Evolutionary conservation across 92 coral and sea anemone species (phyloP).

Genomic region (Isaurus tuberculatus): DNA sequence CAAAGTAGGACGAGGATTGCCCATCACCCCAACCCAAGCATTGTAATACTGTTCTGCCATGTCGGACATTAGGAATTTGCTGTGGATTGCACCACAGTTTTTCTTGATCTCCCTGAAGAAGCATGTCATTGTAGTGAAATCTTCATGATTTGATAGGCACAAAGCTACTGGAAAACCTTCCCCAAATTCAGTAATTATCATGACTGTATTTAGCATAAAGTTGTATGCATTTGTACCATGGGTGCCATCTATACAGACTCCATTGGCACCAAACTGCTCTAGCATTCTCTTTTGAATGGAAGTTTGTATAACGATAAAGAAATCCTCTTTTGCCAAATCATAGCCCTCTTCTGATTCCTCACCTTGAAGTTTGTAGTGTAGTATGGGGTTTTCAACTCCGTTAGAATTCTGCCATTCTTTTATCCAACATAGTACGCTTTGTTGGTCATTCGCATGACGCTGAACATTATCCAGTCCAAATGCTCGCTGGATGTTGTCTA

Average conservation of each 20-base stretch:
- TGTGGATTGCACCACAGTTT: conserved; percentile 1
- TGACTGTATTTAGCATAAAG: not conserved
- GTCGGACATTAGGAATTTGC: not conserved
- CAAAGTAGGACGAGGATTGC: not conserved
- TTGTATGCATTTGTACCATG: not conserved
- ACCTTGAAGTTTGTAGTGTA: conserved; percentile 40
- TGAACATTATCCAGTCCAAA: conserved; percentile 37
- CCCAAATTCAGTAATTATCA: not conserved
- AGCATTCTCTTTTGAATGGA: not conserved
- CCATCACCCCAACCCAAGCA: conserved; percentile 9
- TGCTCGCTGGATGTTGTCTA: conserved; percentile 25
- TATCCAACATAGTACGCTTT: conserved; percentile 45
- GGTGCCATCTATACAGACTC: not conserved
- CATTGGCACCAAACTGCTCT: not conserved
- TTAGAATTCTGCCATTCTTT: conserved; percentile 32
- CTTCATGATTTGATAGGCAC: not conserved
- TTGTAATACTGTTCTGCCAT: conserved; percentile 1
- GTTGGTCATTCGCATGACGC: conserved; percentile 42
- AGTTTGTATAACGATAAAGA: not conserved
- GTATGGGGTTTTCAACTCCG: not conserved
- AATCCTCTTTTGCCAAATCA: conserved; percentile 1
- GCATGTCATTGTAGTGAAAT: not conserved
- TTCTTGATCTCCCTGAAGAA: conserved; percentile 4
- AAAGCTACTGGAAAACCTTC: conserved; percentile 1
- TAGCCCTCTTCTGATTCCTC: conserved; percentile 35